Evolutionary conservation across 1,140 invertebrate genomes (phyloP).

Genomic region (Pachypsylla venusta): DNA sequence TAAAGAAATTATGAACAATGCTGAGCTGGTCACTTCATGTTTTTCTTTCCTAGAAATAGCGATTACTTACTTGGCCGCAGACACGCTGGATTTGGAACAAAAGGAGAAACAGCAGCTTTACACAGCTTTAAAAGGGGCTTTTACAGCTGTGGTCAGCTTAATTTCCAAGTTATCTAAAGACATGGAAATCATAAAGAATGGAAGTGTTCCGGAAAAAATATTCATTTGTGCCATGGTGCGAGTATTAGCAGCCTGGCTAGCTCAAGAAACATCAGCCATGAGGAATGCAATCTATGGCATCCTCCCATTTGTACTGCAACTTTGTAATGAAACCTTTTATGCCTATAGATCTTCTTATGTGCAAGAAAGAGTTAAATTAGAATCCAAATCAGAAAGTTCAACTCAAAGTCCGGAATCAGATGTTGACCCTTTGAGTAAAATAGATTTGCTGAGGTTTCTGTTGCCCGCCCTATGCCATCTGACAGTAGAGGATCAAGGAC

Average conservation of each 20-base stretch:
- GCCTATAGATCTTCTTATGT: slow-evolving; percentile 32
- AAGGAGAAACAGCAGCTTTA: slow-evolving; percentile 82
- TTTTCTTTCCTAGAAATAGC: slow-evolving; percentile 69
- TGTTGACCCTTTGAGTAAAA: slow-evolving; percentile 42
- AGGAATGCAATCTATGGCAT: slow-evolving; percentile 62
- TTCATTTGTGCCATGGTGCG: slow-evolving; percentile 69
- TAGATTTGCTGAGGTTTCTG: slow-evolving; percentile 63
- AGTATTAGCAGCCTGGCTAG: slow-evolving; percentile 72
- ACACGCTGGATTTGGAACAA: slow-evolving; percentile 66
- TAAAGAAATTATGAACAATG: slow-evolving; percentile 56
- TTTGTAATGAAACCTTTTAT: slow-evolving; percentile 69
- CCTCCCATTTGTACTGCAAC: slow-evolving; percentile 56
- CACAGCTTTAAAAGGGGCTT: slow-evolving; percentile 76
- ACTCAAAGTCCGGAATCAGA: slow-evolving; percentile 36
- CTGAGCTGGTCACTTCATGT: slow-evolving; percentile 62
- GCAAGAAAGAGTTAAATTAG: slow-evolving; percentile 36
- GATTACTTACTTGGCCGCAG: slow-evolving; percentile 62
- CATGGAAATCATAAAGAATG: slow-evolving; percentile 47
- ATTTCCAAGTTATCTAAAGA: slow-evolving; percentile 42
- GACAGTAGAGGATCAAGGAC: slow-evolving; percentile 70
- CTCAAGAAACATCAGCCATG: slow-evolving; percentile 82
- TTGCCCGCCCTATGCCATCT: slow-evolving; percentile 78
- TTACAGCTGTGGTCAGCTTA: slow-evolving; percentile 61
- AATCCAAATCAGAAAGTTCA: slow-evolving; percentile 34
- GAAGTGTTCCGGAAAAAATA: slow-evolving; percentile 47